Conservation (phyloP, 2,797 vertebrate genomes). For the Lepus oiostolus region DNA sequence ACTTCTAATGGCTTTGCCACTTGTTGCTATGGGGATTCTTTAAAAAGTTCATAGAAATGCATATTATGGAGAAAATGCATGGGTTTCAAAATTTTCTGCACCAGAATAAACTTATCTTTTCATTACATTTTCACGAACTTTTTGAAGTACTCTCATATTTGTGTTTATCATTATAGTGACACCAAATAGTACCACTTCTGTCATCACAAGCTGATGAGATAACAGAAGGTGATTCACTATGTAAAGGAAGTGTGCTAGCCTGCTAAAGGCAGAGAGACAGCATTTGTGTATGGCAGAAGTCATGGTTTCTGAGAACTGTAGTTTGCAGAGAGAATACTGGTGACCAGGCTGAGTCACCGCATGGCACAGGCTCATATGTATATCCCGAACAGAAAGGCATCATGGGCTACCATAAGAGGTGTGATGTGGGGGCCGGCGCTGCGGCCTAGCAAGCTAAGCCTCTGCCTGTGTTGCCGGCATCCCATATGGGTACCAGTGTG, state of each 20-base stretch:
- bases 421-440: background rate
- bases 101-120: no score
- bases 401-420: background rate
- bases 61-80: no score
- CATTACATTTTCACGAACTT: no score
- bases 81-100: no score
- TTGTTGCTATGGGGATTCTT: no score
- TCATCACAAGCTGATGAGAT: background rate
- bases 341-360: background rate
- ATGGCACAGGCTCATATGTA: no score
- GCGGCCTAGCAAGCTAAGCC: no score
- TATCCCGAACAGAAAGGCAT: background rate
- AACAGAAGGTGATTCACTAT: background rate
- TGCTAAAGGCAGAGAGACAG: background rate
- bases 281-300: background rate
- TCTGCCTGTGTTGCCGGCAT: no score
- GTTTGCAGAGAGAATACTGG: background rate
- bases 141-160: background rate
- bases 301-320: background rate
- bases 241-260: background rate
- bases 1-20: no score
- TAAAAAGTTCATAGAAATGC: no score
- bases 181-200: background rate
- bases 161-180: background rate
- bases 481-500: no score